These are phyloP conservation scores for Hippopotamyrus pictus DNA, from an alignment of 2,797 vertebrate genomes.

Conservation along the genomic window DNA sequence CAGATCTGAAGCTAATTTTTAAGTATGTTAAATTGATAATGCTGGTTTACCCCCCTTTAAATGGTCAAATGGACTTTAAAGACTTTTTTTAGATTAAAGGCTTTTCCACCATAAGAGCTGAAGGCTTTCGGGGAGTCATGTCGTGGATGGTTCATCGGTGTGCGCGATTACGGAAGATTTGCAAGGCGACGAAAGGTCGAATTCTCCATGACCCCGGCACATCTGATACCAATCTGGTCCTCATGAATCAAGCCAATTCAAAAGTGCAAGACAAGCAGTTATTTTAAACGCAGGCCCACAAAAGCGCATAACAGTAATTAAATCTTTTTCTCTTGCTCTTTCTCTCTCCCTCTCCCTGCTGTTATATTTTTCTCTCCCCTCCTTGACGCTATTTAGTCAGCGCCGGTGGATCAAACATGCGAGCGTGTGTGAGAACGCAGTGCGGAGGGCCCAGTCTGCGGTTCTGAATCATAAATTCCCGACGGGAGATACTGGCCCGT, in stretches of 20 bases:
- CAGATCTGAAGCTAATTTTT: background rate
- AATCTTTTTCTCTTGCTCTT: constrained; percentile 18
- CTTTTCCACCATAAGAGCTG: background rate
- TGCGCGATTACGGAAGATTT: constrained; percentile 29
- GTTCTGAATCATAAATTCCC: constrained; percentile 62
- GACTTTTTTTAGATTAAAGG: background rate
- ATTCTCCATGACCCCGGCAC: constrained; percentile 48
- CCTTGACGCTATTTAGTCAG: constrained; percentile 67
- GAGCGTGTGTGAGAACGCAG: constrained; percentile 59
- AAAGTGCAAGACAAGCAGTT: constrained; percentile 46
- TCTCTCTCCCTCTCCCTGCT: constrained; percentile 43
- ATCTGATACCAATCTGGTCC: constrained; percentile 52
- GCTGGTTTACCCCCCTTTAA: background rate
- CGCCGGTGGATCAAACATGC: constrained; percentile 59
- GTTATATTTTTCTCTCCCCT: constrained; percentile 27
- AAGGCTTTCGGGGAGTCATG: background rate
- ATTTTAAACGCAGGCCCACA: constrained; percentile 57
- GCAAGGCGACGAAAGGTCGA: constrained; percentile 29
- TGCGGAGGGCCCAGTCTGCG: constrained; percentile 61
- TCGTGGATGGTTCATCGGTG: constrained; percentile 5
- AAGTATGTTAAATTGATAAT: constrained; percentile 2
- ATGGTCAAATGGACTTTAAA: constrained; percentile 4
- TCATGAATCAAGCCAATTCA: constrained; percentile 55
- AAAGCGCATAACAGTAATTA: constrained; percentile 58
- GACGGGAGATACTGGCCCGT: constrained; percentile 64